These are phyloP conservation scores for Microtus agrestis DNA, from an alignment of 2,797 vertebrate species.

Conservation along the genomic window DNA sequence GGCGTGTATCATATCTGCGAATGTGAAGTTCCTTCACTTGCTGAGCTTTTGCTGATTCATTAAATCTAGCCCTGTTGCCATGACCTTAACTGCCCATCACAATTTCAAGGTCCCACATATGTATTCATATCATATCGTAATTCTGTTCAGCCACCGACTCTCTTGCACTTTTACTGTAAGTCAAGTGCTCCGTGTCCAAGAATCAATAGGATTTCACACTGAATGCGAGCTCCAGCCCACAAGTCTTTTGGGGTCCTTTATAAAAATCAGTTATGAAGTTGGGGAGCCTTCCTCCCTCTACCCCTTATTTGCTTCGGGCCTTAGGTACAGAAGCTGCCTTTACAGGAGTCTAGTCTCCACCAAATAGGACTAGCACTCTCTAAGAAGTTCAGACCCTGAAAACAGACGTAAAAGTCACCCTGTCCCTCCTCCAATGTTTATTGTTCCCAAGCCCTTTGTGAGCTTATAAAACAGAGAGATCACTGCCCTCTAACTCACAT, in stretches of 20 bases:
- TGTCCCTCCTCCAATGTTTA: not conserved
- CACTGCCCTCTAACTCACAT: accelerated
- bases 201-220: not conserved
- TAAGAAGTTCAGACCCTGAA: not conserved
- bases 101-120: not conserved
- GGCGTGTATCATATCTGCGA: too few species aligned
- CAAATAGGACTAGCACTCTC: not conserved
- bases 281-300: not conserved
- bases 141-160: not conserved
- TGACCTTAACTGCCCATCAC: not conserved
- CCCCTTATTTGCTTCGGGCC: not conserved
- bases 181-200: not conserved
- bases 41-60: not conserved
- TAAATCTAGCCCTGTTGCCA: not conserved
- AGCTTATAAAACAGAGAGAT: not conserved
- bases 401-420: not conserved
- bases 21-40: not conserved
- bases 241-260: not conserved
- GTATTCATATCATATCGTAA: not conserved
- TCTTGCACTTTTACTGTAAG: not conserved
- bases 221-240: not conserved
- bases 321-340: not conserved
- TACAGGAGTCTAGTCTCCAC: not conserved
- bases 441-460: not conserved
- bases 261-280: not conserved